Evolutionary conservation across 1,140 invertebrate species (phyloP), one percentile per base, ranked within the genome.

Genomic region (Lepidotrigona ventralis): DNA sequence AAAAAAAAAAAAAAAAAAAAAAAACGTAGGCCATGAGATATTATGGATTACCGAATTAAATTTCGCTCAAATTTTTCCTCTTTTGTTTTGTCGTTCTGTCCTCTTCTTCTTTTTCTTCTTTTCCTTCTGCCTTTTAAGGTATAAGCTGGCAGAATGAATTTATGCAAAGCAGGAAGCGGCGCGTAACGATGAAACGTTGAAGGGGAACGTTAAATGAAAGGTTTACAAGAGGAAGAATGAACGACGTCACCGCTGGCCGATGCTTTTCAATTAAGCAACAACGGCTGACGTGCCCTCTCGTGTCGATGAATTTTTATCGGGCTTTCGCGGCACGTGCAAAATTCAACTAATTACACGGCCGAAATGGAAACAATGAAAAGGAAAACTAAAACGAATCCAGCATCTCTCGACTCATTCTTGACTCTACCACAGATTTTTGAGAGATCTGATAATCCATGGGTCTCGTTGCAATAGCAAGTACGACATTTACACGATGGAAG

Each of bases 261-360:
- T 69, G 73, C 33, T 39, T 82, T 82, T 77, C 73, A 77, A 77
- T 82, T 69, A 77, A 69, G 39, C 72, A 69, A 53, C 74, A 54
- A 64, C 71, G 14, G 39, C 2, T 19, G 29, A 14, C 33, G 11
- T 3, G 54, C 19, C 46, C 51, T 60, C 60, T 17, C 71, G 63
- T 26, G 51, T 26, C 75, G 51, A 71, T 56, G 76, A 72, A 64
- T 79, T 83, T 83, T 83, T 56, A 70, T 60, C 29, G 56, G 14
- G 12, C 8, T 6, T 39, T 0, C 19, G 26, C 12, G 33, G 19
- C 72, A 19, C 51, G 53, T 68, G 46, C 17, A 26, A 39, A 63
- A 71, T 56, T 54, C 33, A 33, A 72, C 46, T 64, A 53, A 79
- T 84, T 68, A 79, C 74, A 60, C 2, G 60, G 14, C 12, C 29